Evolutionary conservation across 2,888 invertebrate genomes (phyloP), one percentile per base, ranked within the genome.

Genomic region (Ceriagrion tenellum): DNA sequence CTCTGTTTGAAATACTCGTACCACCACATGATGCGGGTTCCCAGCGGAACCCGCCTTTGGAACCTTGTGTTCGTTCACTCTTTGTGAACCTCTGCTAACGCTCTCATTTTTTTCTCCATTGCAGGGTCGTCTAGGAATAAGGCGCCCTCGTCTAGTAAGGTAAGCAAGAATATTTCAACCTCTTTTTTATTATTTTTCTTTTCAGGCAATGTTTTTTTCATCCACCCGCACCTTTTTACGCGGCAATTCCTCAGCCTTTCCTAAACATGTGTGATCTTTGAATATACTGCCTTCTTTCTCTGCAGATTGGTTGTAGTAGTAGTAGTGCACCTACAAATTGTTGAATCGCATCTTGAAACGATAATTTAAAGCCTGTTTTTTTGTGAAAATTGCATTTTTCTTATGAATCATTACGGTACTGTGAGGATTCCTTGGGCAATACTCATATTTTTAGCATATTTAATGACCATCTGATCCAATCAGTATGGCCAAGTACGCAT

Each of bases 61-160:
- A 40, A 59, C 40, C 93, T 93, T 69, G 63, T 63, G 56, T 35
- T 81, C 93, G 12, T 23, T 93, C n/a, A 59, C 59, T 47, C 47
- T 69, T 35, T 59, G 20, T 59, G 56, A 16, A 2, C 59, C 26
- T 93, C 69, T 69, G 69, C 93, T 93, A 93, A 93, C 93, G 26
- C 47, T 91, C 59, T 40, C 40, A 40, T 93, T 47, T 69, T 74
- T 93, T 69, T 91, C 20, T 59, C 12, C 69, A 40, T 93, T 93
- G 63, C 93, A 93, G 93, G 93, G 69, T 74, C 93, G 93, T 93
- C 93, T 63, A 93, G 93, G 93, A 93, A 16, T 47, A 93, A 93
- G 93, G 69, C 93, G 69, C 63, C 93, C 93, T 93, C 93, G 23
- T 35, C 74, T 26, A 69, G 63, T 35, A 74, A 63, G 93, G 93